These are phyloP conservation scores for Didymodactylos carnosus DNA, from an alignment of 2,888 invertebrate genomes.

Conservation along the genomic window DNA sequence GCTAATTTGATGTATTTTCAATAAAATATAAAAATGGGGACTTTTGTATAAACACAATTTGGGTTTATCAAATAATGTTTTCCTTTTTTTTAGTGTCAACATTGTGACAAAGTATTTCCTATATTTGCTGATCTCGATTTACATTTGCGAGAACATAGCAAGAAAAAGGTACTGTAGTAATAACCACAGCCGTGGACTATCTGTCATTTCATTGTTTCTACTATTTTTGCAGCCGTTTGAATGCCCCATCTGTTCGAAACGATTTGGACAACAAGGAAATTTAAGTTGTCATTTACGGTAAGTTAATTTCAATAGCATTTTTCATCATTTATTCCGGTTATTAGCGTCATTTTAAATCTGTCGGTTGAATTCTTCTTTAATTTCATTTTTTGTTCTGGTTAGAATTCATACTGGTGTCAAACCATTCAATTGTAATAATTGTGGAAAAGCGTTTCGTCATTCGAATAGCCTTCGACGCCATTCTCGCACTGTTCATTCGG, in stretches of 20 bases:
- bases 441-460: slow-evolving; percentile 2
- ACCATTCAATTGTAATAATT: background rate
- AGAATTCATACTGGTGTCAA: slow-evolving; percentile 2
- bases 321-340: too few species aligned
- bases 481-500: background rate
- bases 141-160: background rate
- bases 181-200: background rate
- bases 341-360: too few species aligned
- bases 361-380: too few species aligned
- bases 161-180: background rate
- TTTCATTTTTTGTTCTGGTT: too few species aligned
- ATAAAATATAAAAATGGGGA: background rate
- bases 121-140: background rate
- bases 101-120: background rate
- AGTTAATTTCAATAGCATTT: too few species aligned
- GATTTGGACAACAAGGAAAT: slow-evolving; percentile 3
- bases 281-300: background rate
- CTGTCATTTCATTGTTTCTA: background rate
- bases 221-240: background rate
- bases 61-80: background rate
- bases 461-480: slow-evolving; percentile 1
- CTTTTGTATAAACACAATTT: background rate
- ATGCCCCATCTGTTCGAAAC: background rate
- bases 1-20: too few species aligned
- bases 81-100: background rate